Conservation (phyloP, 2,797 vertebrate genomes). For the Brotula barbata region DNA sequence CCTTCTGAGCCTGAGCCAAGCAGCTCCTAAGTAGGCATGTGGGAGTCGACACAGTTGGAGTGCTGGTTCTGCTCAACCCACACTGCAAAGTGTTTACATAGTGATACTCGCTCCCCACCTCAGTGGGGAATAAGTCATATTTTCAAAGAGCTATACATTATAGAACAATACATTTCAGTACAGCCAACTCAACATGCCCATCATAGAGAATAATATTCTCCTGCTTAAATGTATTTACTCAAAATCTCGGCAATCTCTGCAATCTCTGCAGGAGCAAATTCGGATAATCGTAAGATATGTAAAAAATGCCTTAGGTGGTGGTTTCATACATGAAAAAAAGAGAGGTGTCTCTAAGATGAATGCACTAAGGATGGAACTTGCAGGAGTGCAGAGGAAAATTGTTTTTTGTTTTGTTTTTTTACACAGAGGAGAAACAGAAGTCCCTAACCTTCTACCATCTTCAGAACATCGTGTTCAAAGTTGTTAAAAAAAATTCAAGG, state of each 20-base stretch:
- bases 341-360: conserved; percentile 29
- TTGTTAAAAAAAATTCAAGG: conserved; percentile 48
- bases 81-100: conserved; percentile 60
- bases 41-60: conserved; percentile 63
- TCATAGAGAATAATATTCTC: neutral
- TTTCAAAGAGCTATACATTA: conserved; percentile 34
- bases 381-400: conserved; percentile 13
- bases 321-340: conserved; percentile 33
- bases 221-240: conserved; percentile 10
- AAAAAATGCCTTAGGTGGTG: conserved; percentile 15
- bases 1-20: conserved; percentile 66
- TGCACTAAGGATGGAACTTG: conserved; percentile 17
- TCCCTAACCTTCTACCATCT: conserved; percentile 48
- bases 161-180: conserved; percentile 35
- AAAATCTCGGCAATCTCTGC: conserved; percentile 3
- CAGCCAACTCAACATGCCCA: conserved; percentile 19
- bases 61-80: conserved; percentile 55
- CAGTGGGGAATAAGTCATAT: conserved; percentile 30
- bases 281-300: conserved; percentile 15
- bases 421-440: conserved; percentile 38
- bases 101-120: conserved; percentile 37
- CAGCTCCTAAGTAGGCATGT: conserved; percentile 63
- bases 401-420: conserved; percentile 5
- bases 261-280: conserved; percentile 7
- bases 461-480: conserved; percentile 60